A percentile compares a stretch with the other conserved stretches of the same genome.
Conservation (phyloP, 2,888 invertebrate genomes). For the Rotaria macrura region DNA sequence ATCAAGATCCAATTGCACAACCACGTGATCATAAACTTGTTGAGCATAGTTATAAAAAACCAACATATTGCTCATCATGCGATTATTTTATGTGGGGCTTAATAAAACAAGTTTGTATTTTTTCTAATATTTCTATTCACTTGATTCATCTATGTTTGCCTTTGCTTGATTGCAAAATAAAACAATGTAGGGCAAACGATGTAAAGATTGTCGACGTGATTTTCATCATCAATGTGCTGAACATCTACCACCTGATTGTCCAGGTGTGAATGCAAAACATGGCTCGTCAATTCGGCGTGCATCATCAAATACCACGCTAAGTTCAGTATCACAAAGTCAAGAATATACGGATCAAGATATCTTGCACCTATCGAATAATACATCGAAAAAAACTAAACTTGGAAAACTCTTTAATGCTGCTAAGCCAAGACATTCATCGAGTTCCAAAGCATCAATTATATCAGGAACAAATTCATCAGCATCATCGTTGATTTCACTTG, state of each 20-base stretch:
- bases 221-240: slow-evolving; percentile 22
- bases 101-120: background rate
- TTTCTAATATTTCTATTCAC: background rate
- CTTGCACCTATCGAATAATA: background rate
- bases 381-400: background rate
- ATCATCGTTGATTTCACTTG: background rate
- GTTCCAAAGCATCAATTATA: background rate
- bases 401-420: background rate
- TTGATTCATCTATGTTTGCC: background rate
- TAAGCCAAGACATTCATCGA: background rate
- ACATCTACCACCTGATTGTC: slow-evolving; percentile 12
- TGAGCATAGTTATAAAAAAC: slow-evolving; percentile 2
- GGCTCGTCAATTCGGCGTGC: background rate
- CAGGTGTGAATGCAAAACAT: background rate
- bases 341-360: background rate
- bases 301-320: background rate
- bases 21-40: background rate
- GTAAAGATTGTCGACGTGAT: background rate
- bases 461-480: background rate
- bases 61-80: background rate
- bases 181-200: background rate
- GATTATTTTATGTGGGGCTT: slow-evolving; percentile 20
- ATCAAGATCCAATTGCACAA: background rate
- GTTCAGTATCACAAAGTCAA: background rate
- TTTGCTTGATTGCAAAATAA: background rate